A percentile compares a stretch with the other conserved stretches of the same genome.
Evolutionary conservation across 2,888 invertebrate species (phyloP).

Genomic region (Smittia sp.): DNA sequence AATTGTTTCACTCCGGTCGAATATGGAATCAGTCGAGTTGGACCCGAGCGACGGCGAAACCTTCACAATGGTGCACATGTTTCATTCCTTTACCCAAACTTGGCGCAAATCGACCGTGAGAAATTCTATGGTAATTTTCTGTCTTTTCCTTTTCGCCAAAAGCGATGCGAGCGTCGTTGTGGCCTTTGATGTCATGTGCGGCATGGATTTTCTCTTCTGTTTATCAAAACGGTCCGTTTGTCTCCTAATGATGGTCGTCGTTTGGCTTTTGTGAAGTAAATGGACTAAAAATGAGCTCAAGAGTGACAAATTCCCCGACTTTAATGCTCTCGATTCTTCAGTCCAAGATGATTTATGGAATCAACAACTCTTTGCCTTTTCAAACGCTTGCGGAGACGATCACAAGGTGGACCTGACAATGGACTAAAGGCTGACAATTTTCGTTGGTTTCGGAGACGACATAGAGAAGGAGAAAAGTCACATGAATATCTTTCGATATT

Average conservation of each 20-base stretch:
- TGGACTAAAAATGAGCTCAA: conserved; percentile 23
- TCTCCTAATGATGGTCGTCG: conserved; percentile 30
- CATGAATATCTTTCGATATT: conserved; percentile 31
- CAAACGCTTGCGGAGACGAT: neutral
- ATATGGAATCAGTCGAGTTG: conserved; percentile 2
- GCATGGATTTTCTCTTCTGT: conserved; percentile 3
- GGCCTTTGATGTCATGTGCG: conserved; percentile 18
- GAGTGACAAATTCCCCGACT: conserved; percentile 24
- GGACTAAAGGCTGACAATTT: conserved; percentile 19
- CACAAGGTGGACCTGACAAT: conserved; percentile 25
- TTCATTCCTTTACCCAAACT: conserved; percentile 31
- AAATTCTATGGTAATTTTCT: conserved; percentile 41
- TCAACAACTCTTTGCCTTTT: conserved; percentile 13
- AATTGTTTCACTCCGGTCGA: conserved; percentile 9
- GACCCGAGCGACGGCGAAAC: neutral
- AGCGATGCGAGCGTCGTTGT: neutral
- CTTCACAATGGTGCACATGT: conserved; percentile 29
- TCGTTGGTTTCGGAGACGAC: neutral
- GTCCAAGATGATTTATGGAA: conserved; percentile 34
- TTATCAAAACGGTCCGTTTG: conserved; percentile 26
- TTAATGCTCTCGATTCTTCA: conserved; percentile 9
- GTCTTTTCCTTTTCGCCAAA: neutral
- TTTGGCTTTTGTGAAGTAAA: conserved; percentile 20
- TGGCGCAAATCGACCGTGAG: conserved; percentile 41
- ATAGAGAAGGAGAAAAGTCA: neutral